Evolutionary conservation across 2,113 vertebrate species (phyloP).

Genomic region (Noturus placidus): DNA sequence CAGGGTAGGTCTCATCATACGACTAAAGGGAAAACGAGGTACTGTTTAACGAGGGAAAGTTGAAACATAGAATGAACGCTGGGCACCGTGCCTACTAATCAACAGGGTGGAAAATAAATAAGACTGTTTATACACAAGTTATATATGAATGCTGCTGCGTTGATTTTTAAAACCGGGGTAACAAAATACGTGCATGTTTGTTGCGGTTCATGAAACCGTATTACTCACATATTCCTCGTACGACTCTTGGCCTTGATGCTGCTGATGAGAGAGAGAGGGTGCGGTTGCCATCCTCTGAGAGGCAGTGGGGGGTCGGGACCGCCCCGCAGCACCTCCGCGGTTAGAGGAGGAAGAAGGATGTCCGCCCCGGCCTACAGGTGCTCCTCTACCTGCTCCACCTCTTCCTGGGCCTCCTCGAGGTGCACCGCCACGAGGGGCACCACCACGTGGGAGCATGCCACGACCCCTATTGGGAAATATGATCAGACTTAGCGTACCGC

Average conservation of each 20-base stretch:
- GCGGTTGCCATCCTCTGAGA: constrained; percentile 88
- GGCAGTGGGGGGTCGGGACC: constrained; percentile 79
- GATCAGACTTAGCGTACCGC: neutral
- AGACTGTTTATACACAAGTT: too few relatives aligned
- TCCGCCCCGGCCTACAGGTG: constrained; percentile 79
- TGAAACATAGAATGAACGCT: neutral
- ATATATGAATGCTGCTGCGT: neutral
- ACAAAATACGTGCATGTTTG: too few relatives aligned
- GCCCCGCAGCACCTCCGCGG: constrained; percentile 78
- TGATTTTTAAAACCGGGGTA: too few relatives aligned
- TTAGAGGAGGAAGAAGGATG: constrained; percentile 75
- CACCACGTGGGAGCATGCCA: constrained; percentile 87
- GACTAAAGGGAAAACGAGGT: constrained; percentile 65
- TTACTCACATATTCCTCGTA: constrained; percentile 91
- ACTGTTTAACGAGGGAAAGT: neutral
- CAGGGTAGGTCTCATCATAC: constrained; percentile 89
- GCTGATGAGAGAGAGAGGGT: constrained; percentile 69
- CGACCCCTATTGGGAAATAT: constrained; percentile 74
- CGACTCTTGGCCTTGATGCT: constrained; percentile 68
- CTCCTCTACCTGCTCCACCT: constrained; percentile 80
- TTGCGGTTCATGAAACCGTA: neutral
- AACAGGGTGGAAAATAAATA: neutral
- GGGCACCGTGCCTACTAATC: too few relatives aligned
- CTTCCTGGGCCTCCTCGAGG: constrained; percentile 82
- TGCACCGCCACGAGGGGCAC: constrained; percentile 77